phyloP scores from a whole-genome alignment of 92 coral and sea anemone species.

The Porites evermanni region DNA sequence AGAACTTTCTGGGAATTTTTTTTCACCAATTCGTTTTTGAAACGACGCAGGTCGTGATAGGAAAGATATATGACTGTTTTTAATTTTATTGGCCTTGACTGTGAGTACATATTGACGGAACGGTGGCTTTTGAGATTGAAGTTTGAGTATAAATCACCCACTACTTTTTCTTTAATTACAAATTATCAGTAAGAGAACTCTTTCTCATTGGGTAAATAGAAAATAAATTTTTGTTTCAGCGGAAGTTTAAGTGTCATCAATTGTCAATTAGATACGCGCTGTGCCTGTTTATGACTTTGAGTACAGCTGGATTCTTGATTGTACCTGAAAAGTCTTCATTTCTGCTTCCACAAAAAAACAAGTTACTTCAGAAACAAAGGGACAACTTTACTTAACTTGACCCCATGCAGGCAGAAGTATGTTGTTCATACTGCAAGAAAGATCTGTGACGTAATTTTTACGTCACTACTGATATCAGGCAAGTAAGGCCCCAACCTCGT shows the following conservation, averaged over 20 bases:
- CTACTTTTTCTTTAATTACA: not conserved
- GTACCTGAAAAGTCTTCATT: too few species aligned
- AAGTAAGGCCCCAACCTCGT: too few species aligned
- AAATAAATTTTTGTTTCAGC: not conserved
- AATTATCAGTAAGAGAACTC: not conserved
- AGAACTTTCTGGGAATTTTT: not conserved
- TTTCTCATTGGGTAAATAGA: not conserved
- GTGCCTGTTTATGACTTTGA: not conserved
- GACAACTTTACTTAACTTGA: too few species aligned
- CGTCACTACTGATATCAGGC: too few species aligned
- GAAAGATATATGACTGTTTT: not conserved
- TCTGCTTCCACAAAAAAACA: too few species aligned
- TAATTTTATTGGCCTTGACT: not conserved
- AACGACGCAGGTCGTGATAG: not conserved
- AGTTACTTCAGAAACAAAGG: too few species aligned
- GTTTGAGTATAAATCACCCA: not conserved
- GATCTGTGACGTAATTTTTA: too few species aligned
- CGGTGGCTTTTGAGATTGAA: not conserved
- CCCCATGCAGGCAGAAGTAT: too few species aligned
- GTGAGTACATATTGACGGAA: not conserved
- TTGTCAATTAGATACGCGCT: not conserved
- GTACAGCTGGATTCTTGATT: too few species aligned
- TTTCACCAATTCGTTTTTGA: not conserved
- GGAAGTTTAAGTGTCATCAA: conserved; percentile 4
- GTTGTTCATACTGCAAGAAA: too few species aligned